Conservation (phyloP, 2,888 invertebrate genomes). For the Camponotus fellah region DNA sequence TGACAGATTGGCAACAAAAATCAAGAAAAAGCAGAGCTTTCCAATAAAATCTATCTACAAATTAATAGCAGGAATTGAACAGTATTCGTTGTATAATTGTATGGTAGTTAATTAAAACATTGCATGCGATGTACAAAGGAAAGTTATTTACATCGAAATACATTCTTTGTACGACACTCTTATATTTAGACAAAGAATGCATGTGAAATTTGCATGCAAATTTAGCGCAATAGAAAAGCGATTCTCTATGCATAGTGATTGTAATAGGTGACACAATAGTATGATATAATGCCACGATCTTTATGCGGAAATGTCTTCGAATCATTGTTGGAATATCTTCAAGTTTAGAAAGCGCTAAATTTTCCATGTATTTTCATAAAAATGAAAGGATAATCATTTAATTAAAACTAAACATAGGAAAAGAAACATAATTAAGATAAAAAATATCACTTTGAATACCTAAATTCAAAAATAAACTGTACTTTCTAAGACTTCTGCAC, state of each 20-base stretch:
- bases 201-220: neutral
- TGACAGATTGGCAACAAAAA: too few relatives aligned
- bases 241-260: neutral
- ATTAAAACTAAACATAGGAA: too few relatives aligned
- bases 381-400: neutral
- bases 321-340: neutral
- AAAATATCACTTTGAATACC: neutral
- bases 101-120: neutral
- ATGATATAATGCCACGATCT: neutral
- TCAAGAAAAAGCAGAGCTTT: too few relatives aligned
- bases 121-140: neutral
- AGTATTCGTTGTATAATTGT: neutral
- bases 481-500: neutral
- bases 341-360: slow-evolving; percentile 1
- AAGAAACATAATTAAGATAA: neutral
- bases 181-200: neutral
- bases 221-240: neutral
- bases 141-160: neutral
- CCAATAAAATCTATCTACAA: too few relatives aligned
- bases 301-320: neutral
- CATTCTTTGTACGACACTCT: neutral
- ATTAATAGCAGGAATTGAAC: too few relatives aligned
- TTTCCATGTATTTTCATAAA: slow-evolving; percentile 11
- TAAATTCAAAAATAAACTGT: neutral
- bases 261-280: neutral